Conservation (phyloP, 2,113 vertebrate genomes). For the Zootoca vivipara region DNA sequence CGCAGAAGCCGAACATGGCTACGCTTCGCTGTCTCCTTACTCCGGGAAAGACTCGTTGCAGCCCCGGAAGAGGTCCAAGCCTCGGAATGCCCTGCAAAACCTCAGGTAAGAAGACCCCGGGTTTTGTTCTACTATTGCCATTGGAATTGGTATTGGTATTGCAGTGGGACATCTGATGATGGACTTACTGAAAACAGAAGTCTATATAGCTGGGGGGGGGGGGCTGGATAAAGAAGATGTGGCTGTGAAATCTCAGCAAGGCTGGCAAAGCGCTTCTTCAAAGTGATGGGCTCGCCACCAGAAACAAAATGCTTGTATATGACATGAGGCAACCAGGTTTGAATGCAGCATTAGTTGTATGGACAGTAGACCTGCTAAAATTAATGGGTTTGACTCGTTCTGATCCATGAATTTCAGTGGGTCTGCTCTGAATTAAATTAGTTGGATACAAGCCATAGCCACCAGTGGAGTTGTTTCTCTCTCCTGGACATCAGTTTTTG, state of each 20-base stretch:
- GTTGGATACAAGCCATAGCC: no score
- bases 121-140: not conserved
- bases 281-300: not conserved
- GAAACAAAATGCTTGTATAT: not conserved
- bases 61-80: slow-evolving; percentile 77
- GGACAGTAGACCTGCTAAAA: no score
- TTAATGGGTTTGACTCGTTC: no score
- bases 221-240: no score
- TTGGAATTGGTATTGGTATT: not conserved
- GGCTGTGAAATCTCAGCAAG: not conserved
- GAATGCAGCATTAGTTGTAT: no score
- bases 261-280: not conserved
- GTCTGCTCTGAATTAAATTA: no score
- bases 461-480: not conserved
- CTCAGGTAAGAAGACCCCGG: slow-evolving; percentile 75
- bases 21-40: slow-evolving; percentile 84
- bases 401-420: no score
- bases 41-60: slow-evolving; percentile 65
- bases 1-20: slow-evolving; percentile 92
- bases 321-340: not conserved
- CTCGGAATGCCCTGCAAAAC: slow-evolving; percentile 74
- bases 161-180: no score
- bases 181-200: no score
- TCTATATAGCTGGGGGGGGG: no score
- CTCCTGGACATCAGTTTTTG: not conserved